Conservation (phyloP, 2,888 invertebrate species). For the Drosophila silvestris region DNA sequence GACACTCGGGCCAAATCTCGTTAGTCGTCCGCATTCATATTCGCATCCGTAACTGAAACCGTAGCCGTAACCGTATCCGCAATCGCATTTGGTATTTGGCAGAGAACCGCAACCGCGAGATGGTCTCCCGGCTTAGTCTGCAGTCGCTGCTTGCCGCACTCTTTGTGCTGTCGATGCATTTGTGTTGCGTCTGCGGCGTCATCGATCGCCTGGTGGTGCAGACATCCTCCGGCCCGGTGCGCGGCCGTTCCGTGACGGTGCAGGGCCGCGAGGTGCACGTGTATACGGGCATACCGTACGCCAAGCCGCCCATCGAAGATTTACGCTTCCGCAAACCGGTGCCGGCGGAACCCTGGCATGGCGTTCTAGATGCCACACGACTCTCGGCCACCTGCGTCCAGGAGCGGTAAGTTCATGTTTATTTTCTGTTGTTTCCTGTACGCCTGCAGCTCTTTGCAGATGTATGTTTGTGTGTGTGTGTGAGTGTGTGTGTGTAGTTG, state of each 20-base stretch:
- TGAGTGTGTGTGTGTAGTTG: conserved; percentile 56
- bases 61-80: conserved; percentile 12
- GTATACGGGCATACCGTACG: conserved; percentile 96
- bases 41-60: conserved; percentile 16
- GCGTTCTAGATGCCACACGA: conserved; percentile 92
- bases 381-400: conserved; percentile 95
- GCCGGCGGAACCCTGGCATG: conserved; percentile 94
- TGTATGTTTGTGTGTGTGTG: not conserved
- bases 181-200: conserved; percentile 81
- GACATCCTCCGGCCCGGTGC: conserved; percentile 92
- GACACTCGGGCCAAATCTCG: conserved; percentile 54
- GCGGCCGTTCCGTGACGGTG: conserved; percentile 92
- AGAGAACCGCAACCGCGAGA: conserved; percentile 47
- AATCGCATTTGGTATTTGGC: conserved; percentile 23
- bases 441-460: conserved; percentile 36
- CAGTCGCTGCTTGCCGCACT: conserved; percentile 61
- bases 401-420: conserved; percentile 86
- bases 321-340: conserved; percentile 94
- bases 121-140: conserved; percentile 58
- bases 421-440: not conserved
- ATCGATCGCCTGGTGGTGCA: conserved; percentile 92
- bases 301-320: conserved; percentile 94
- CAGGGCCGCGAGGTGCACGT: conserved; percentile 94
- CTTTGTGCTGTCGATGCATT: conserved; percentile 76
- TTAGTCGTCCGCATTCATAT: conserved; percentile 20